A percentile compares a stretch with the other conserved stretches of the same genome.
These are phyloP conservation scores for Empidonax traillii DNA, from an alignment of 2,113 vertebrate genomes.

Conservation along the genomic window DNA sequence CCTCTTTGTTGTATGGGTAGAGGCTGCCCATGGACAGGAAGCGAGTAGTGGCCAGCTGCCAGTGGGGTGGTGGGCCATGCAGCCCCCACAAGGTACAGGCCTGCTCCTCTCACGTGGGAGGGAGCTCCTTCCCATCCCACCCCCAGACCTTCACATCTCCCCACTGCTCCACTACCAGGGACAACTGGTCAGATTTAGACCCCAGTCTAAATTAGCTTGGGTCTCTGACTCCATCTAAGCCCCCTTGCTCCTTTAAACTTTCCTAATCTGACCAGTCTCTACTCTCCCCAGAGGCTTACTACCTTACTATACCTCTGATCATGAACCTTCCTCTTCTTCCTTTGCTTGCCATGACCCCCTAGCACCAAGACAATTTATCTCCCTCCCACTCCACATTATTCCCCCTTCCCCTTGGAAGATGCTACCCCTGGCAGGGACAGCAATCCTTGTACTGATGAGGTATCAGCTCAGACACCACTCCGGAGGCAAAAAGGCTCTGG, in stretches of 20 bases:
- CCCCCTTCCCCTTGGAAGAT: background rate
- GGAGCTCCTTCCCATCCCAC: background rate
- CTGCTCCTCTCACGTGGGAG: background rate
- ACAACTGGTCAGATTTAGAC: background rate
- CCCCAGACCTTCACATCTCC: background rate
- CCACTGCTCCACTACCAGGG: background rate
- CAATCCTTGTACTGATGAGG: background rate
- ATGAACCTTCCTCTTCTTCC: background rate
- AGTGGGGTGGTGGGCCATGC: background rate
- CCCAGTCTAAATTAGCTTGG: background rate
- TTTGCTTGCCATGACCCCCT: background rate
- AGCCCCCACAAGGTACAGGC: accelerated
- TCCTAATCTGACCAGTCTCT: background rate
- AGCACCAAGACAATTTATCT: background rate
- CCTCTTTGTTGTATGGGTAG: accelerated
- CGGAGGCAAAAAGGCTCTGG: background rate
- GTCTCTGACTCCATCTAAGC: background rate
- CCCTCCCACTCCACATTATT: accelerated
- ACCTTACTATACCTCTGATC: background rate
- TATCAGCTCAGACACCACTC: background rate
- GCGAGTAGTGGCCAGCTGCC: background rate
- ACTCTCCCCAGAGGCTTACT: background rate
- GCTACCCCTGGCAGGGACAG: background rate
- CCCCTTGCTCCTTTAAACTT: background rate
- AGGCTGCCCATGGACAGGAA: background rate